Percentiles rank a stretch among this genome's conserved stretches.
Evolutionary conservation across 2,113 vertebrate species (phyloP).

Genomic region (Cyprinodon variegatus): DNA sequence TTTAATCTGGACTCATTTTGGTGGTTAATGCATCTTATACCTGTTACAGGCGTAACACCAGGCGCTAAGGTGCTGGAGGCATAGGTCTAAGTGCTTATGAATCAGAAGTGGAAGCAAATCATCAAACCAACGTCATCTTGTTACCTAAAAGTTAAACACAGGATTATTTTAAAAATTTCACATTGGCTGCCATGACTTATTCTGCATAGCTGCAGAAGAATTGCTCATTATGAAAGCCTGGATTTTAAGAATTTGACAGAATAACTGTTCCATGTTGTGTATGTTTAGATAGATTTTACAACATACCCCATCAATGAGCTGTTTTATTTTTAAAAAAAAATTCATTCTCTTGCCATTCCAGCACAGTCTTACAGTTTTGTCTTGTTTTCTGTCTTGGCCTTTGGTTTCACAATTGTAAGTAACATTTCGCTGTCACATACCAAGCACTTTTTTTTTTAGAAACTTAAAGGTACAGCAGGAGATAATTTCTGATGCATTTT

Average conservation of each 20-base stretch:
- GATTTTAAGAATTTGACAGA: slow-evolving; percentile 1
- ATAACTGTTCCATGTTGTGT: background rate
- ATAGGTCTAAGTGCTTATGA: no score
- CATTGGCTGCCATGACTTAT: no score
- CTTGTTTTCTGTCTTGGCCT: background rate
- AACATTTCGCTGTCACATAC: background rate
- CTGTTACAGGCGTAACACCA: no score
- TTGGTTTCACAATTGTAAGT: slow-evolving; percentile 4
- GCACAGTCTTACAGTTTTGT: background rate
- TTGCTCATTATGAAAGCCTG: background rate
- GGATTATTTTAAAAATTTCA: no score
- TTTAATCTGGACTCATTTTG: no score
- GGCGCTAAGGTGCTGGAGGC: no score
- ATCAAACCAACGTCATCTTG: no score
- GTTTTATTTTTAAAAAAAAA: background rate
- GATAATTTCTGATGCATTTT: no score
- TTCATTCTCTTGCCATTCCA: background rate
- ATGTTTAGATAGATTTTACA: slow-evolving; percentile 1
- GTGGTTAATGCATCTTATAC: no score
- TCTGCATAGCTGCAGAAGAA: slow-evolving; percentile 4
- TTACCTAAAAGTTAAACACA: no score
- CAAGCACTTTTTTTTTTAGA: background rate
- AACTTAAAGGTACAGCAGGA: no score
- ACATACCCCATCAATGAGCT: background rate
- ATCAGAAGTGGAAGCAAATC: no score